Evolutionary conservation across 2,113 vertebrate genomes (phyloP), one percentile per base, ranked within the genome.

Genomic region (Apeltes quadracus): DNA sequence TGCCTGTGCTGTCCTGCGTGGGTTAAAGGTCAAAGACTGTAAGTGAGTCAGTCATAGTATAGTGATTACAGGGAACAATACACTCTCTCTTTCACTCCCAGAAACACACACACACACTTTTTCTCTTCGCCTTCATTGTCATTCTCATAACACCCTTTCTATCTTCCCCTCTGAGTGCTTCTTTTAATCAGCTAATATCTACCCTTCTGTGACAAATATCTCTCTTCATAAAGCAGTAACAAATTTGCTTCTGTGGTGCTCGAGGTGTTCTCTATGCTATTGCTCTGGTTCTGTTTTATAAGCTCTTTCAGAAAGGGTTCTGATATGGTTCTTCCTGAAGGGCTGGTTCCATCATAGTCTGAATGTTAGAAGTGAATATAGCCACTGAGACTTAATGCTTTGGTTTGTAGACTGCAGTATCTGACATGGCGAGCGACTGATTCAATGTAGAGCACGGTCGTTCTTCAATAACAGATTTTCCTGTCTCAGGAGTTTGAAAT

Each of bases 1-100:
- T 99, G 27, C 97, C 98, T 2, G 96, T 95, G 58, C 97, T 99
- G 79, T 98, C 98, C 98, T 99, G 86, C 25, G 85, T 8, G 76
- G 39, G 69, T 58, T 50, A 88, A 71, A 87, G 38, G 70, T 53
- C 22, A 86, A 16, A 70, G 25, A 3, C 13, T 48, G 29, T 72
- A 56, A 72, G 34, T 46, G 32, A 51, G 12, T 63, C 14, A 43
- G 36, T 57, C 7, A 59, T 12, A 55, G 16, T 51, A 1, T 8
- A 56, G 36, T 70, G 18, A 69, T 39, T 61, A 68, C 0, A 23
- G 67, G 39, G 22, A 57, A 69, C 5, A 27, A 63, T 3, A 36
- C 5, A 32, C 8, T 36, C 20, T 14, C 46, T 23, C 2, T 10
- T 12, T 1, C 64, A 29, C 61, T 10, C 32, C 25, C 43, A 20